Percentiles rank a stretch among this genome's conserved stretches.
Conservation (phyloP, 2,797 vertebrate genomes). For the Carapus acus region DNA sequence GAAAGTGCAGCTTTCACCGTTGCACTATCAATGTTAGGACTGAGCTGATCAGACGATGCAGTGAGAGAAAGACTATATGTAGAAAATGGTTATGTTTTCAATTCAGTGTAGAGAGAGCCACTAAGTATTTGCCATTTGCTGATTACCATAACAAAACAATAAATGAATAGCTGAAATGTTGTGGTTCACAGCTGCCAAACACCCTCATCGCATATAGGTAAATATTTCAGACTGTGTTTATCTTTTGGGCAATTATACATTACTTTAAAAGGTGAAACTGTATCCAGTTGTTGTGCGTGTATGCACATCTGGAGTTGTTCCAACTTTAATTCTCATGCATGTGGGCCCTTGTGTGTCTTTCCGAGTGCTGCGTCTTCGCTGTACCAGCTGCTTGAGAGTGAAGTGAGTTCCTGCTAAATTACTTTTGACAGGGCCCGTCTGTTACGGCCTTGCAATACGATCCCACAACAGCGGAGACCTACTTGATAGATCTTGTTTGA, state of each 20-base stretch:
- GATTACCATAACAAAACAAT: too few species aligned
- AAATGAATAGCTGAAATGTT: too few species aligned
- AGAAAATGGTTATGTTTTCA: slow-evolving; percentile 37
- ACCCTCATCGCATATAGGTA: too few species aligned
- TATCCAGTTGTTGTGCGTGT: slow-evolving; percentile 7
- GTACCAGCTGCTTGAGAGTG: slow-evolving; percentile 57
- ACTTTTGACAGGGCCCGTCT: slow-evolving; percentile 69
- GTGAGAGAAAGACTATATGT: slow-evolving; percentile 25
- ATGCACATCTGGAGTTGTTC: neutral
- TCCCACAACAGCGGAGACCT: slow-evolving; percentile 39
- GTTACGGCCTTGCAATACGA: slow-evolving; percentile 66
- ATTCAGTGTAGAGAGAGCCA: slow-evolving; percentile 27
- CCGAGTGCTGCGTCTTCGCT: slow-evolving; percentile 37
- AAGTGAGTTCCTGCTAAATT: slow-evolving; percentile 68
- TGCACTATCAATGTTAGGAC: slow-evolving; percentile 15
- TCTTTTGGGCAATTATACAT: slow-evolving; percentile 16
- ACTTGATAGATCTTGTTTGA: slow-evolving; percentile 47
- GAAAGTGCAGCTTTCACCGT: slow-evolving; percentile 8
- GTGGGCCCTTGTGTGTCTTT: slow-evolving; percentile 24
- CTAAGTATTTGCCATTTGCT: slow-evolving; percentile 6
- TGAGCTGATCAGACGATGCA: slow-evolving; percentile 14
- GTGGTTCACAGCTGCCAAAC: too few species aligned
- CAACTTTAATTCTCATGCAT: slow-evolving; percentile 4
- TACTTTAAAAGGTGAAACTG: slow-evolving; percentile 10
- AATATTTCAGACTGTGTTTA: too few species aligned